Evolutionary conservation across 2,113 vertebrate species (phyloP).

Genomic region (Psophia crepitans): DNA sequence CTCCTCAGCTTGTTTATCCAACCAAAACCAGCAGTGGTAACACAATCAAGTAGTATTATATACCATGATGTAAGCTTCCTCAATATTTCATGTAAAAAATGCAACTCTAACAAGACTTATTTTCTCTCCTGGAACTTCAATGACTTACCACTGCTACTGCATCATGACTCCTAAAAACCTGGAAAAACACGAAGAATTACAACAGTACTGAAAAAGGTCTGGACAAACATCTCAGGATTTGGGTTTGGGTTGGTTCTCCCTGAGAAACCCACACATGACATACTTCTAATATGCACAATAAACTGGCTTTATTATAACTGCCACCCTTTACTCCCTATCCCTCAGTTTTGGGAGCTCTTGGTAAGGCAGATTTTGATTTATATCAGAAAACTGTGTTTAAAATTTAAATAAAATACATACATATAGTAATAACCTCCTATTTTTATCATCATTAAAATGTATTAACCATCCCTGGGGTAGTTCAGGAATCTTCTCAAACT

Average conservation of each 20-base stretch:
- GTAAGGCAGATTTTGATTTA: neutral
- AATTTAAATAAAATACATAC: neutral
- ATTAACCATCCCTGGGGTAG: neutral
- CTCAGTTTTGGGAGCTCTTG: neutral
- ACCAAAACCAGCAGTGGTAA: neutral
- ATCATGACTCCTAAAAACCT: neutral
- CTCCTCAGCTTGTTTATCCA: neutral
- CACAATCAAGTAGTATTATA: neutral
- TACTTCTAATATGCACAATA: neutral
- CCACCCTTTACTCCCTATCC: neutral
- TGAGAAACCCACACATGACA: neutral
- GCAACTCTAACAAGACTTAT: neutral
- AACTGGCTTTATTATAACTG: neutral
- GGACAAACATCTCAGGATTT: neutral
- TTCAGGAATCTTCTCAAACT: neutral
- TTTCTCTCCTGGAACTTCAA: neutral
- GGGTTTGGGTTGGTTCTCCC: neutral
- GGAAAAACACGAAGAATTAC: neutral
- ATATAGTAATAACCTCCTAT: neutral
- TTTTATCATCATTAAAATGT: neutral
- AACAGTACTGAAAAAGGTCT: neutral
- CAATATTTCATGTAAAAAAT: neutral
- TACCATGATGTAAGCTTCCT: neutral
- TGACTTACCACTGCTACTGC: neutral
- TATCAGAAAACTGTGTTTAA: neutral